phyloP scores from a whole-genome alignment of 2,797 vertebrate species.

The Cossypha heuglini region DNA sequence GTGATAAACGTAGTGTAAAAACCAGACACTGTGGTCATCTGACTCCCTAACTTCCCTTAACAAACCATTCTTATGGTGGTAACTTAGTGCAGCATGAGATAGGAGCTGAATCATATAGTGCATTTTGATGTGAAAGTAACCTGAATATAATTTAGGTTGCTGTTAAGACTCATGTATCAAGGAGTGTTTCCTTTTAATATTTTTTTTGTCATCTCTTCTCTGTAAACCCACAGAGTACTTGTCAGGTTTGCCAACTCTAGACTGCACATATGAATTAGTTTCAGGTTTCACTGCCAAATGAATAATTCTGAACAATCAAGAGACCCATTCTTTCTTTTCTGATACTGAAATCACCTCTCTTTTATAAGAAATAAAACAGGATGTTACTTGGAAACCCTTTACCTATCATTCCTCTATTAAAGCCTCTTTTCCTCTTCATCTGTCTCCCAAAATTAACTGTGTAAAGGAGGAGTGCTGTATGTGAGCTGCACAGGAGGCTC shows the following conservation, averaged over 20 bases:
- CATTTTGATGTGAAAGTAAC: neutral
- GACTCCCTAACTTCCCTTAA: neutral
- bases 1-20: neutral
- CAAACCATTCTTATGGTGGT: neutral
- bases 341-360: neutral
- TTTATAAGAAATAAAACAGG: neutral
- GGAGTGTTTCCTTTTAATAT: neutral
- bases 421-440: conserved; percentile 19
- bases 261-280: neutral
- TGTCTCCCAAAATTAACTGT: neutral
- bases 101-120: neutral
- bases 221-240: neutral
- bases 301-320: conserved; percentile 12
- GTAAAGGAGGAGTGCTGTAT: neutral
- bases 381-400: conserved; percentile 15
- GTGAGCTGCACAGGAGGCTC: neutral
- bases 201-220: conserved; percentile 2
- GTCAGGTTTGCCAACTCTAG: conserved; percentile 25
- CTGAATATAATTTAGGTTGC: neutral
- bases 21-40: neutral
- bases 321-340: conserved; percentile 28
- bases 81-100: neutral
- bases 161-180: neutral
- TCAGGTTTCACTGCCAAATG: neutral
- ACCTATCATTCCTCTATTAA: conserved; percentile 5